Evolutionary conservation across 2,113 vertebrate genomes (phyloP).

Genomic region (Zosterops lateralis): DNA sequence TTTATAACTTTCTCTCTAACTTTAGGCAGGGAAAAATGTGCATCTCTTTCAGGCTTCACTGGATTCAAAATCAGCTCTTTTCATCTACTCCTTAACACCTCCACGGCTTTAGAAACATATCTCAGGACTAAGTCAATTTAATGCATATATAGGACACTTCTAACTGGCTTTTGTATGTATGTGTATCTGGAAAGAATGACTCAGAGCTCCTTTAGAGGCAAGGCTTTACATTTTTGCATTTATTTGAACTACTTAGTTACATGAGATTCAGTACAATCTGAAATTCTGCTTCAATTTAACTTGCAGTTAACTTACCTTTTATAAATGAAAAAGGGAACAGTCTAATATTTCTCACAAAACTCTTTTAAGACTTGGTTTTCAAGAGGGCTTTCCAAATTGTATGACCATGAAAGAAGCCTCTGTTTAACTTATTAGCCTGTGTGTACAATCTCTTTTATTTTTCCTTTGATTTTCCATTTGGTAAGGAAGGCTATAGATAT

Average conservation of each 20-base stretch:
- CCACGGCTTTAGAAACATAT: background rate
- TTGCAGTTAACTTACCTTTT: background rate
- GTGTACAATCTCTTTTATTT: background rate
- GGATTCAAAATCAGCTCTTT: background rate
- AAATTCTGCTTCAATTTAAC: slow-evolving; percentile 5
- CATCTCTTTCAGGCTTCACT: background rate
- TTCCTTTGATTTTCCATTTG: background rate
- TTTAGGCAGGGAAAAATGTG: background rate
- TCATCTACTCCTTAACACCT: background rate
- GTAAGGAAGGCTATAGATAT: background rate
- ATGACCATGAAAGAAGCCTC: background rate
- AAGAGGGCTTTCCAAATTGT: background rate
- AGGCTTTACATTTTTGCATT: slow-evolving; percentile 12
- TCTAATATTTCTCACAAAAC: background rate
- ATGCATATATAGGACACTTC: background rate
- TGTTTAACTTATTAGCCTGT: background rate
- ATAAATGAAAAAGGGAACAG: background rate
- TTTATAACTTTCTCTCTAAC: slow-evolving; percentile 5
- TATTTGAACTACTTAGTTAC: background rate
- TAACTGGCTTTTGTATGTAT: background rate
- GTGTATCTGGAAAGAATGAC: background rate
- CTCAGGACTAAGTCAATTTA: background rate
- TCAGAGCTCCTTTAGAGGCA: background rate
- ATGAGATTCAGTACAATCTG: background rate
- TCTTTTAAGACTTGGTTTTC: background rate